phyloP scores from a whole-genome alignment of 2,113 vertebrate genomes.

The Hyaena hyaena region DNA sequence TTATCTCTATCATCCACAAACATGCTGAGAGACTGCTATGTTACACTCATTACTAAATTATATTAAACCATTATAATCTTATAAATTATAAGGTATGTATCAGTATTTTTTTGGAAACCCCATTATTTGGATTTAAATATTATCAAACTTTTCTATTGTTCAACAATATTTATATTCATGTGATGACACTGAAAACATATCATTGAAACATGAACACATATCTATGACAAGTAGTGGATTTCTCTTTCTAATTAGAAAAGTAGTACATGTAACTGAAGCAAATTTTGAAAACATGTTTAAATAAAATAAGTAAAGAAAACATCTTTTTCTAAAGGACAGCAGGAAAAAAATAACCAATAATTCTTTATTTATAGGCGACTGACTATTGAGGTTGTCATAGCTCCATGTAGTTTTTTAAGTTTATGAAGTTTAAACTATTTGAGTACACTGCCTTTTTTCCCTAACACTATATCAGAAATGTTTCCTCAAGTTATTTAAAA shows the following conservation, averaged over 20 bases:
- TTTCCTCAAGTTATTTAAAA: conserved; percentile 47
- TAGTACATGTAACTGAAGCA: neutral
- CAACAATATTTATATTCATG: neutral
- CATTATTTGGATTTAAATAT: conserved; percentile 50
- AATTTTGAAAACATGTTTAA: conserved; percentile 39
- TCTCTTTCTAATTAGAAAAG: conserved; percentile 59
- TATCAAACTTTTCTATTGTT: conserved; percentile 36
- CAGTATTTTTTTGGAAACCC: conserved; percentile 46
- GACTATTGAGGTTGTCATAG: neutral
- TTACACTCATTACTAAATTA: conserved; percentile 42
- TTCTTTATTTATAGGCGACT: conserved; percentile 44
- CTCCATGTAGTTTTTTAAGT: neutral
- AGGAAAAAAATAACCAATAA: conserved; percentile 20
- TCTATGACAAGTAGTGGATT: neutral
- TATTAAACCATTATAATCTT: conserved; percentile 49
- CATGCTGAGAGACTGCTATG: conserved; percentile 7
- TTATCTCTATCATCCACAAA: neutral
- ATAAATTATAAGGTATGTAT: neutral
- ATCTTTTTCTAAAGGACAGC: neutral
- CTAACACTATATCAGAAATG: conserved; percentile 16
- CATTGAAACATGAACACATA: conserved; percentile 3
- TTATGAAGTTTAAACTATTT: conserved; percentile 36
- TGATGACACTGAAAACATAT: conserved; percentile 39
- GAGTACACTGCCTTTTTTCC: neutral
- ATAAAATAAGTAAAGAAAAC: neutral